Evolutionary conservation across 1,140 invertebrate genomes (phyloP).

Genomic region (Heterodera schachtii): DNA sequence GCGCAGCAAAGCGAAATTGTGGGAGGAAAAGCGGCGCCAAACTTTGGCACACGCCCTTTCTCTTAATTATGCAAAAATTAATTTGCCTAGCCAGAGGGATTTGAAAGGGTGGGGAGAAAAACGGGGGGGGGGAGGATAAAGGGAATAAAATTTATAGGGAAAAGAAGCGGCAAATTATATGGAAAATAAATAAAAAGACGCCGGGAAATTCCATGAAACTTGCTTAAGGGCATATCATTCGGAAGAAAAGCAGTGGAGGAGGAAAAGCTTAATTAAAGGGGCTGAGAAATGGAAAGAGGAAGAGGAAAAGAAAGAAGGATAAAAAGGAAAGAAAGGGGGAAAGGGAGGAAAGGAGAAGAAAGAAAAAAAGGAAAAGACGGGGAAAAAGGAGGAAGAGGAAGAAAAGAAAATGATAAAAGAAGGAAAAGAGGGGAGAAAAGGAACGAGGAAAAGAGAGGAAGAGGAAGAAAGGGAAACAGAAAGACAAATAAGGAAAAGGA

Average conservation of each 20-base stretch:
- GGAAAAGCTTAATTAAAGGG: not conserved
- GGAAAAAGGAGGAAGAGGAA: not conserved
- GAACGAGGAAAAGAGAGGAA: not conserved
- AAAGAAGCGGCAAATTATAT: not conserved
- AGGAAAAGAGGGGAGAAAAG: not conserved
- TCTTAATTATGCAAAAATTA: constrained; percentile 18
- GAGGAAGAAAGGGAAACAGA: no score
- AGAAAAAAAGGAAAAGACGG: not conserved
- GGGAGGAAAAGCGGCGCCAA: not conserved
- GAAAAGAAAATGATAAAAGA: not conserved
- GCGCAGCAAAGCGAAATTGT: not conserved
- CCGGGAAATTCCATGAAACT: not conserved
- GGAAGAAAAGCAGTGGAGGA: not conserved
- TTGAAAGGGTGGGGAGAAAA: no score
- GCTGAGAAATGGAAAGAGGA: not conserved
- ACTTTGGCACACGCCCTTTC: not conserved
- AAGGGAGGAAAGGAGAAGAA: not conserved
- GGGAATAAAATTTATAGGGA: no score
- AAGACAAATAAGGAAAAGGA: no score
- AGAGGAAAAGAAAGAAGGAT: not conserved
- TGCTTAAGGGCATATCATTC: not conserved
- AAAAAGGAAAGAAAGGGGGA: not conserved
- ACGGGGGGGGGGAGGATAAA: no score
- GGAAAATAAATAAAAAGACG: not conserved
- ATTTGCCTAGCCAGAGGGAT: not conserved